These are phyloP conservation scores for Belgica antarctica DNA, from an alignment of 2,888 invertebrate species.

Conservation along the genomic window DNA sequence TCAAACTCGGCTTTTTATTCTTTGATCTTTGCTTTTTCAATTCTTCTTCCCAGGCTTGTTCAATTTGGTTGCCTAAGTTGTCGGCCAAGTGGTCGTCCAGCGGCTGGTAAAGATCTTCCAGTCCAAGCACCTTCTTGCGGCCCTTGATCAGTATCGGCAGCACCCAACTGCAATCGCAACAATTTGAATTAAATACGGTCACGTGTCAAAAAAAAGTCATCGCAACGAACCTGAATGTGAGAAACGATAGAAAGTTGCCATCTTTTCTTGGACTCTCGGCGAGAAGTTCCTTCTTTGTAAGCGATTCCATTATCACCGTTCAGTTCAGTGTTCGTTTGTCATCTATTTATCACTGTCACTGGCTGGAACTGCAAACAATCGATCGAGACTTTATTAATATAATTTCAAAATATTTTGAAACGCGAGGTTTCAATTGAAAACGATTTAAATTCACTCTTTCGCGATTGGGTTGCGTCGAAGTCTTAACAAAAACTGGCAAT, in stretches of 20 bases:
- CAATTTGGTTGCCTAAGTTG: constrained; percentile 61
- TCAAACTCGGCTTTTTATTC: constrained; percentile 57
- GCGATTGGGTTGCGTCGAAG: too few relatives aligned
- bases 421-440: not conserved
- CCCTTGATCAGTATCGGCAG: constrained; percentile 73
- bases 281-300: constrained; percentile 22
- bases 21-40: constrained; percentile 52
- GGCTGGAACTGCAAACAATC: too few relatives aligned
- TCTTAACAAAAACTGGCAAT: too few relatives aligned
- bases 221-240: constrained; percentile 31
- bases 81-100: constrained; percentile 46
- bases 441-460: not conserved
- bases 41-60: constrained; percentile 62
- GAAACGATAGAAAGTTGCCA: constrained; percentile 19
- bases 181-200: not conserved
- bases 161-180: too few relatives aligned
- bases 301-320: constrained; percentile 28
- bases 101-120: constrained; percentile 72
- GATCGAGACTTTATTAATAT: too few relatives aligned
- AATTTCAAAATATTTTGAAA: not conserved
- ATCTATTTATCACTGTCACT: too few relatives aligned
- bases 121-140: constrained; percentile 67
- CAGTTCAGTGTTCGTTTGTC: not conserved
- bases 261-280: constrained; percentile 28
- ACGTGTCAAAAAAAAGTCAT: not conserved